A percentile compares a stretch with the other conserved stretches of the same genome.
Evolutionary conservation across 2,113 vertebrate genomes (phyloP).

Genomic region (Platichthys stellatus): DNA sequence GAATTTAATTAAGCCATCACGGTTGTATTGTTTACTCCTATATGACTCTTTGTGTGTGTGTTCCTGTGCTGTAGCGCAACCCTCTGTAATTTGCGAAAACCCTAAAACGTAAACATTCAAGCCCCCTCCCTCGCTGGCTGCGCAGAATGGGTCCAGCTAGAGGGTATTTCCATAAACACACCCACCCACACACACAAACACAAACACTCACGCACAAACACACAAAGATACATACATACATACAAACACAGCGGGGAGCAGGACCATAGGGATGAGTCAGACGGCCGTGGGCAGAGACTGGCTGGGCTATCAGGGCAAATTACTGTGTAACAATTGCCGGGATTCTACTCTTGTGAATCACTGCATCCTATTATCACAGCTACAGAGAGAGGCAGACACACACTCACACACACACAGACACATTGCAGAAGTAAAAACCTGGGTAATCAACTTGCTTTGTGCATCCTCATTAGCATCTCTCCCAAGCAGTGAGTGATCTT

Average conservation of each 20-base stretch:
- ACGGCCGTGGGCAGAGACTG: slow-evolving; percentile 66
- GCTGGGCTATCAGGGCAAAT: slow-evolving; percentile 70
- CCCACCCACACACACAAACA: slow-evolving; percentile 33
- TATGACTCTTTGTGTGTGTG: slow-evolving; percentile 26
- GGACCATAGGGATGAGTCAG: slow-evolving; percentile 73
- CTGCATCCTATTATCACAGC: slow-evolving; percentile 35
- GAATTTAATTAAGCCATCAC: slow-evolving; percentile 13
- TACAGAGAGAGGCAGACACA: slow-evolving; percentile 1
- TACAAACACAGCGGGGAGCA: slow-evolving; percentile 37
- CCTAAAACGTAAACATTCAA: slow-evolving; percentile 61
- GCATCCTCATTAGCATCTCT: slow-evolving; percentile 41
- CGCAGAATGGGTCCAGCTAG: slow-evolving; percentile 51
- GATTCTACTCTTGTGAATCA: slow-evolving; percentile 30
- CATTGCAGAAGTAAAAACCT: slow-evolving; percentile 26
- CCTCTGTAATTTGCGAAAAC: slow-evolving; percentile 56
- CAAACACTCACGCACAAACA: not conserved
- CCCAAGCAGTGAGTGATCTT: not conserved
- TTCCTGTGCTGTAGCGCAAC: slow-evolving; percentile 40
- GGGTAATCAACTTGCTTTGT: slow-evolving; percentile 47
- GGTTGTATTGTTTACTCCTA: slow-evolving; percentile 32
- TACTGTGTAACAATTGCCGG: slow-evolving; percentile 48
- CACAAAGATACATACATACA: slow-evolving; percentile 23
- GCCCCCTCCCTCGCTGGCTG: slow-evolving; percentile 26
- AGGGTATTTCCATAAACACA: slow-evolving; percentile 73
- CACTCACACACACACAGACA: too few species aligned